These are phyloP conservation scores for Xanthia icteritia DNA, from an alignment of 2,888 invertebrate species.

Conservation along the genomic window DNA sequence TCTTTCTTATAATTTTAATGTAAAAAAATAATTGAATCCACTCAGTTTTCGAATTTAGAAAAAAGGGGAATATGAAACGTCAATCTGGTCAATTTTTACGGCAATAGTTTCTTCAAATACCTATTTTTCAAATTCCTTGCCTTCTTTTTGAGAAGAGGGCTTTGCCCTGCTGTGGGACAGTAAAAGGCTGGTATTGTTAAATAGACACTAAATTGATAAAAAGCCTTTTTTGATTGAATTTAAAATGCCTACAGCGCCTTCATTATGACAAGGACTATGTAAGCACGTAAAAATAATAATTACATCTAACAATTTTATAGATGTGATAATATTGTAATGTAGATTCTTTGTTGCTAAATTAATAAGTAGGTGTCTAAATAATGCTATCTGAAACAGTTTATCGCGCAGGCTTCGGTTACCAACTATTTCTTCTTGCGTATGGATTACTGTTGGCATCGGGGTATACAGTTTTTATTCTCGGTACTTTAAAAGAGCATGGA, in stretches of 20 bases:
- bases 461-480: conserved; percentile 60
- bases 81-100: no score
- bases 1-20: no score
- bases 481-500: conserved; percentile 53
- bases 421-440: conserved; percentile 48
- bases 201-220: neutral
- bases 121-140: no score
- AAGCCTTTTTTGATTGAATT: neutral
- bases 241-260: neutral
- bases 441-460: conserved; percentile 59
- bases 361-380: neutral
- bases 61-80: no score
- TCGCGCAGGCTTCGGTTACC: conserved; percentile 1
- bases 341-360: neutral
- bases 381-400: neutral
- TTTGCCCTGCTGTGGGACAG: no score
- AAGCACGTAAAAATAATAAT: neutral
- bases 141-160: neutral
- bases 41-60: no score
- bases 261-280: neutral
- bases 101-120: no score
- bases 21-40: no score
- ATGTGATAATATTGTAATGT: neutral
- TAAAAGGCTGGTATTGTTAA: neutral
- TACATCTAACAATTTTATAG: neutral